Conservation (phyloP, 2,797 vertebrate species). For the Peromyscus eremicus region DNA sequence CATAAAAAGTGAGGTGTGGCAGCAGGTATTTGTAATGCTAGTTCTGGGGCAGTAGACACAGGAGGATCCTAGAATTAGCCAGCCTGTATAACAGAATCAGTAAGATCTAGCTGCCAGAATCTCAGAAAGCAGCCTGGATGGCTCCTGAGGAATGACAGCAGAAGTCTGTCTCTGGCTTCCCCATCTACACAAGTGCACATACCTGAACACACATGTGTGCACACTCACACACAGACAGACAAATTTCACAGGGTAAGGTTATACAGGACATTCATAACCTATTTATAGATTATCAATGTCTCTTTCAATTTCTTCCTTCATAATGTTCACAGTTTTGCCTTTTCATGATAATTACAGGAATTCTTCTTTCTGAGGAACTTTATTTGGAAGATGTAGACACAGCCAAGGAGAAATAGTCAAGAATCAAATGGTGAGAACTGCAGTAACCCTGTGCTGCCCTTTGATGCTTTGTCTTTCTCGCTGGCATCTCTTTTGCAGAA, state of each 20-base stretch:
- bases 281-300: neutral
- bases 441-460: neutral
- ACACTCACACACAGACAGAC: neutral
- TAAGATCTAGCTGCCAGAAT: neutral
- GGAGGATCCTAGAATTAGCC: no score
- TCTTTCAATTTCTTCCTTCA: constrained; percentile 25
- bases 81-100: neutral
- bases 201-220: neutral
- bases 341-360: neutral
- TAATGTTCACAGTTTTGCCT: neutral
- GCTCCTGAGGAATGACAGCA: neutral
- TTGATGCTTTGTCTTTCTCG: neutral
- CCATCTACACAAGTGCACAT: neutral
- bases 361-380: neutral
- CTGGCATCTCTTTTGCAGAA: neutral
- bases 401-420: neutral
- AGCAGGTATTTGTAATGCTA: neutral
- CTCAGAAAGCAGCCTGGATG: neutral
- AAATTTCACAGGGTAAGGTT: neutral
- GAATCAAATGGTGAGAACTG: neutral
- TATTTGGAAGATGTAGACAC: neutral
- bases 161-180: neutral
- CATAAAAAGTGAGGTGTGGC: neutral
- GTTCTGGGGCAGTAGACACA: neutral
- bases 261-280: neutral